These are phyloP conservation scores for Lacerta bilineata DNA, from an alignment of 2,797 vertebrate species.

Conservation along the genomic window DNA sequence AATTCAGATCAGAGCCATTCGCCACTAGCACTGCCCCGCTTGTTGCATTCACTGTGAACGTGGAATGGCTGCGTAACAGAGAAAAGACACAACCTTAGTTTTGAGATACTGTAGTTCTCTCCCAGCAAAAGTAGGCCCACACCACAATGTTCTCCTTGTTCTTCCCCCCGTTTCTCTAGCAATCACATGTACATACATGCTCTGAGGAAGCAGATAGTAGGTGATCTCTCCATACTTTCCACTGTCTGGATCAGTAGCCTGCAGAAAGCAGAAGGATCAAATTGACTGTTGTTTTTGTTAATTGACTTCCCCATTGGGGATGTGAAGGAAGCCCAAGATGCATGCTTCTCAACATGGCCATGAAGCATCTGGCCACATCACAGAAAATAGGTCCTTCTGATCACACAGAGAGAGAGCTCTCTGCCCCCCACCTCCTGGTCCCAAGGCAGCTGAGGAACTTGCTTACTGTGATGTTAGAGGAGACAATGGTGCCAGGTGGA, in stretches of 20 bases:
- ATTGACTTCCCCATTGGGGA: neutral
- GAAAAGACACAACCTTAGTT: neutral
- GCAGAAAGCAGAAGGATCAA: constrained; percentile 29
- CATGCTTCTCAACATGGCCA: accelerated
- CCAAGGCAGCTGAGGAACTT: accelerated
- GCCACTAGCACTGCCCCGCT: constrained; percentile 83
- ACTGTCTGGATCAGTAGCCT: constrained; percentile 91
- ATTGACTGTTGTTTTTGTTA: neutral
- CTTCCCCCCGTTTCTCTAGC: neutral
- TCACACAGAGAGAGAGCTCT: neutral
- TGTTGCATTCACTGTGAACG: constrained; percentile 79
- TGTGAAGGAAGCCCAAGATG: neutral
- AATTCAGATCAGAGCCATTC: constrained; percentile 80
- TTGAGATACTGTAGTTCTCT: neutral
- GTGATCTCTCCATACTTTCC: constrained; percentile 82
- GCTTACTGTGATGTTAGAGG: constrained; percentile 85
- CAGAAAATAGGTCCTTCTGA: neutral
- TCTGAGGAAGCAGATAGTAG: constrained; percentile 87
- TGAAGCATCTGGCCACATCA: neutral
- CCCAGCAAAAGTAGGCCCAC: neutral
- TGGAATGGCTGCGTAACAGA: constrained; percentile 69
- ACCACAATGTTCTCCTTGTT: neutral
- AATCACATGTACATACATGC: constrained; percentile 83
- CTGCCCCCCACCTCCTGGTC: neutral
- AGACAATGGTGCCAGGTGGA: constrained; percentile 57